Base-by-base conservation (phyloP, 2,797 vertebrate genomes). In the Mormyrops boulengeri region DNA sequence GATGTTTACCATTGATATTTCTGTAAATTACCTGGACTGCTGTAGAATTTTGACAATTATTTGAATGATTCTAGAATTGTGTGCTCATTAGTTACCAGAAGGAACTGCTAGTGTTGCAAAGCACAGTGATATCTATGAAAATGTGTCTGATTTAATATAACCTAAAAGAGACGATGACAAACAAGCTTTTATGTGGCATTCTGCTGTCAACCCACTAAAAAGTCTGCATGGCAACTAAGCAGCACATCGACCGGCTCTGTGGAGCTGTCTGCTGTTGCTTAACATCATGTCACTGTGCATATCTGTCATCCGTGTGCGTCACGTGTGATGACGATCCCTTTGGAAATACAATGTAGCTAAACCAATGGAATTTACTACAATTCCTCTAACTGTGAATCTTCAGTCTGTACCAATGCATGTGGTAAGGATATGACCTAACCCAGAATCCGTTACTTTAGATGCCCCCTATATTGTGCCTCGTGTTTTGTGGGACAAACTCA, bases 1-100 rank as follows among this genome's bases (percentile, higher is more conserved):
- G 12, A 53, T 34, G 34, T 87, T 26, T 55, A 34, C 50, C 89
- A 50, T 69, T 89, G 86, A 82, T 44, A 19, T 88, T 88, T 82
- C 44, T 22, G 30, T 53, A 80, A 77, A n/a, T 88, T 22, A 82
- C 44, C 26, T 53, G 3, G 69, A 57, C 85, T 77, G 50, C 49
- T 26, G 30, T 30, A 38, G 44, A 86, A 52, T 89, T 86, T 41
- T 17, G 47, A 86, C 60, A 52, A 69, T 66, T 89, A 66, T 38
- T 57, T 50, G 34, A 34, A 41, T 62, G 52, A 66, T 53, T 77
- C 26, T 44, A 80, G 66, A 80, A 88, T n/a, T 55, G 69, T 53
- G 47, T n/a, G 53, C 47, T 9, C 22, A 34, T 26, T 50, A 11
- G 62, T 85, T 44, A 85, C 57, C 50, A 12, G 41, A 50, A 26